phyloP scores from a whole-genome alignment of 2,113 vertebrate species.

The Corythornis madagascariensis region DNA sequence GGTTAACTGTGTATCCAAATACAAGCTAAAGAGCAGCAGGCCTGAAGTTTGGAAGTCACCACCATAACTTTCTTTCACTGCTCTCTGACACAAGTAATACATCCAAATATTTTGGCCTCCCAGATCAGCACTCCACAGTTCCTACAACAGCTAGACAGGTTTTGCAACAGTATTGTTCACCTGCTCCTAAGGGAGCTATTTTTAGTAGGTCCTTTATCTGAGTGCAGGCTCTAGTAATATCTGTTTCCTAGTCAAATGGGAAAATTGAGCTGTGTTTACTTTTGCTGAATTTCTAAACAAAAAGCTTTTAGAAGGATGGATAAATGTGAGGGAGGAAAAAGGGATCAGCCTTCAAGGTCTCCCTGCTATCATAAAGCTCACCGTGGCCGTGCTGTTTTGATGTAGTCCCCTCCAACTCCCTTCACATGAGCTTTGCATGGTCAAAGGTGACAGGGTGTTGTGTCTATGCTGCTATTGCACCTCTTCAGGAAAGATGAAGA shows the following conservation, averaged over 20 bases:
- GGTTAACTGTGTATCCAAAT: accelerated
- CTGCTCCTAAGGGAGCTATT: not conserved
- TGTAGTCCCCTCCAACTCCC: accelerated
- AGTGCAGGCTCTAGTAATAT: constrained; percentile 6
- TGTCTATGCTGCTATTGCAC: not conserved
- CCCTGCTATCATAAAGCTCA: accelerated
- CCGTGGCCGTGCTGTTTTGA: not conserved
- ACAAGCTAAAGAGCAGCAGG: not conserved
- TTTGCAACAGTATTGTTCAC: not conserved
- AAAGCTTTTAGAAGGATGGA: not conserved
- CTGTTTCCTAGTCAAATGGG: not conserved
- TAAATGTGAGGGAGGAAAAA: not conserved
- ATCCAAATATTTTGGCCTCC: not conserved
- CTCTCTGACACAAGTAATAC: not conserved
- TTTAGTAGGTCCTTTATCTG: constrained; percentile 17
- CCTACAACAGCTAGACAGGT: not conserved
- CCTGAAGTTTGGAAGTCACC: not conserved
- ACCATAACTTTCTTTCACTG: not conserved
- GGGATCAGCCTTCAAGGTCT: not conserved
- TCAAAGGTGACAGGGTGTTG: not conserved
- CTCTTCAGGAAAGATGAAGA: not conserved
- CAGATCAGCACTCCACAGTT: not conserved
- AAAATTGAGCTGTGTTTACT: not conserved
- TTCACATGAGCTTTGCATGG: accelerated
- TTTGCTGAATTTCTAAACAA: not conserved